Conservation (phyloP, 2,113 vertebrate genomes). For the Antennarius striatus region DNA sequence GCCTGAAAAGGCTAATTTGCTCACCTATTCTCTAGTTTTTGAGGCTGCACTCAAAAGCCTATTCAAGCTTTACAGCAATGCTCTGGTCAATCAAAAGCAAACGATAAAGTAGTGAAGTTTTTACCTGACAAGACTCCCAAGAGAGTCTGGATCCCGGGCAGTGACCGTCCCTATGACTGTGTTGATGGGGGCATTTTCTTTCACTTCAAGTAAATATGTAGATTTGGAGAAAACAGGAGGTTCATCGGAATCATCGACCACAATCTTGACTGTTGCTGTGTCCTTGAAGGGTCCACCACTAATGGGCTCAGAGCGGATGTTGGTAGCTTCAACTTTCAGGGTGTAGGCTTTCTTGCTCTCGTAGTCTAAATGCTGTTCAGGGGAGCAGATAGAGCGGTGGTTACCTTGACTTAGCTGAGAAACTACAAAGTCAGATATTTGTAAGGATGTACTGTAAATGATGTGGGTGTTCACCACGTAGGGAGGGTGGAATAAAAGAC, state of each 20-base stretch:
- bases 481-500: neutral
- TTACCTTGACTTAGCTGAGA: constrained; percentile 6
- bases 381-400: constrained; percentile 13
- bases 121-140: constrained; percentile 91
- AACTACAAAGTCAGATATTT: neutral
- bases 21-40: constrained; percentile 27
- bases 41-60: constrained; percentile 10
- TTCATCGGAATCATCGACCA: constrained; percentile 93
- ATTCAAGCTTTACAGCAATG: neutral
- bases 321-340: constrained; percentile 92
- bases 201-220: constrained; percentile 89
- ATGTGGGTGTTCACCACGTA: neutral
- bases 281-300: constrained; percentile 91
- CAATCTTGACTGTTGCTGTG: constrained; percentile 89
- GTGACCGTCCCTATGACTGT: constrained; percentile 90
- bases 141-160: constrained; percentile 88
- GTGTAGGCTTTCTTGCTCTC: constrained; percentile 93
- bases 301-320: constrained; percentile 85
- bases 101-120: neutral
- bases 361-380: constrained; percentile 90
- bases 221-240: constrained; percentile 91
- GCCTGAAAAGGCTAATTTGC: constrained; percentile 38
- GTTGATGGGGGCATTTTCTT: constrained; percentile 92
- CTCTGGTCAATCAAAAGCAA: neutral
- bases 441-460: neutral